Conservation (phyloP, 2,888 invertebrate genomes). For the Sinelater perroti region DNA sequence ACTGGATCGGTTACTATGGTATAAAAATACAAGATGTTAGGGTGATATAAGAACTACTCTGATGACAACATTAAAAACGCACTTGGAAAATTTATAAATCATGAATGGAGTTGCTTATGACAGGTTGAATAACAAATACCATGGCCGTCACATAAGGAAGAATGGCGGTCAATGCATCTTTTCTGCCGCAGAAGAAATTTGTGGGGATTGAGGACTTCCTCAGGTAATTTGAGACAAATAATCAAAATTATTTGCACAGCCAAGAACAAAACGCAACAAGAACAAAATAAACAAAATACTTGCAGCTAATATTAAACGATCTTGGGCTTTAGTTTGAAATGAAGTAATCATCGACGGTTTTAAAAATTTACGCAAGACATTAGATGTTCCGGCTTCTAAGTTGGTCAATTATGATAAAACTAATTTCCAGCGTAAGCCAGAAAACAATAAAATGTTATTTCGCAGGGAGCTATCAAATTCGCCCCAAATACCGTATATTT, state of each 20-base stretch:
- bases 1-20: background rate
- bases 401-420: slow-evolving; percentile 33
- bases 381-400: slow-evolving; percentile 28
- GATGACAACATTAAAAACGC: slow-evolving; percentile 2
- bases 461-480: too few species aligned
- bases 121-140: slow-evolving; percentile 4
- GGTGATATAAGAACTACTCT: slow-evolving; percentile 8
- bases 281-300: slow-evolving; percentile 21
- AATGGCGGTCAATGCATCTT: slow-evolving; percentile 29
- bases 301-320: slow-evolving; percentile 31
- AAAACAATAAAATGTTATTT: slow-evolving; percentile 7
- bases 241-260: slow-evolving; percentile 24
- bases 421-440: slow-evolving; percentile 12
- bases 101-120: slow-evolving; percentile 20
- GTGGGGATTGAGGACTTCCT: slow-evolving; percentile 34
- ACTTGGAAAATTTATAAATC: slow-evolving; percentile 10
- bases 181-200: slow-evolving; percentile 24
- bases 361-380: slow-evolving; percentile 36
- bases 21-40: background rate
- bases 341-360: slow-evolving; percentile 38
- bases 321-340: slow-evolving; percentile 33
- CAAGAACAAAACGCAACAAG: slow-evolving; percentile 23
- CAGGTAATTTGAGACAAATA: slow-evolving; percentile 19
- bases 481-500: too few species aligned
- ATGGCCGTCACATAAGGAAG: slow-evolving; percentile 18